Percentiles rank a stretch among this genome's conserved stretches.
Conservation (phyloP, 2,888 invertebrate genomes). For the Uropetala carovei region DNA sequence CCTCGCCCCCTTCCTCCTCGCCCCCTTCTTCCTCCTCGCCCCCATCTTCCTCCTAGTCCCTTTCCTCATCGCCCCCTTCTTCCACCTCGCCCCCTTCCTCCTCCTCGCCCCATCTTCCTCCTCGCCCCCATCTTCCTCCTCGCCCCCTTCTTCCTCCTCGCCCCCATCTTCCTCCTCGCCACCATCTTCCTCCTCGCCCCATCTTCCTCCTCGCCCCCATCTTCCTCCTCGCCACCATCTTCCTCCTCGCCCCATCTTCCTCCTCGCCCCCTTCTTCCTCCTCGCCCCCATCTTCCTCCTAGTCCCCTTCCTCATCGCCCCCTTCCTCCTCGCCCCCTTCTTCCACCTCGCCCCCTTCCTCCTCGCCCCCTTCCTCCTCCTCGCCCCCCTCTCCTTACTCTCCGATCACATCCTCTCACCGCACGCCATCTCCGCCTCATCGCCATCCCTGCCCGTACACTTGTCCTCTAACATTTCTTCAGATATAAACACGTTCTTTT, state of each 20-base stretch:
- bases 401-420: not conserved
- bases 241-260: not conserved
- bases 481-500: too few relatives aligned
- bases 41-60: not conserved
- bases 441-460: too few relatives aligned
- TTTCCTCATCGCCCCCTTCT: slow-evolving; percentile 32
- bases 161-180: not conserved
- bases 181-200: slow-evolving; percentile 53
- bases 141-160: not conserved
- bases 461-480: too few relatives aligned
- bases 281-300: too few relatives aligned
- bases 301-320: too few relatives aligned
- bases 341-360: not conserved
- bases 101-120: too few relatives aligned
- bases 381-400: not conserved
- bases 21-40: not conserved
- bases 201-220: slow-evolving; percentile 4
- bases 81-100: too few relatives aligned
- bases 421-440: too few relatives aligned
- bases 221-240: not conserved
- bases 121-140: slow-evolving; percentile 51
- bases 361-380: not conserved
- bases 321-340: slow-evolving; percentile 43
- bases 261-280: slow-evolving; percentile 26
- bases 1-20: not conserved